These are phyloP conservation scores for Standfussiana lucernea DNA, from an alignment of 2,888 invertebrate species.

Conservation along the genomic window DNA sequence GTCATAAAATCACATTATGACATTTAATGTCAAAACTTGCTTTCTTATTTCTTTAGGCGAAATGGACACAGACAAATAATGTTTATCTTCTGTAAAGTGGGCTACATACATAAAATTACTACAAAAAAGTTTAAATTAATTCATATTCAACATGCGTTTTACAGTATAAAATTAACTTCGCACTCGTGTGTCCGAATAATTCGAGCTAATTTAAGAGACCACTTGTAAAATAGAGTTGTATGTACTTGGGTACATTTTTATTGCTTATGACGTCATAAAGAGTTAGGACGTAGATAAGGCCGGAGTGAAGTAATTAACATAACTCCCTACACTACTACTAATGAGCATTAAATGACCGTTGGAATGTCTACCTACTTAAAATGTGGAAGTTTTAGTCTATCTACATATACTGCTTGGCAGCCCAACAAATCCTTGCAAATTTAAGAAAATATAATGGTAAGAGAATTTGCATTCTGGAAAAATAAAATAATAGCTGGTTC, in stretches of 20 bases:
- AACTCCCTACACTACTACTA: slow-evolving; percentile 41
- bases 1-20: neutral
- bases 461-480: neutral
- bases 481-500: neutral
- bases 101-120: neutral
- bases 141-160: slow-evolving; percentile 46
- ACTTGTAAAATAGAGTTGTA: slow-evolving; percentile 51
- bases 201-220: slow-evolving; percentile 45
- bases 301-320: slow-evolving; percentile 53
- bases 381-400: slow-evolving; percentile 17
- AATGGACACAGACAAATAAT: neutral
- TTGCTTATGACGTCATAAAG: slow-evolving; percentile 52
- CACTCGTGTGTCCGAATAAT: slow-evolving; percentile 35
- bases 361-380: slow-evolving; percentile 29
- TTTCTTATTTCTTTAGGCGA: neutral
- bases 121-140: slow-evolving; percentile 21
- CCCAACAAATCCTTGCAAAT: neutral
- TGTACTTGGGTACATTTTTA: slow-evolving; percentile 55
- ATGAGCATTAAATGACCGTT: slow-evolving; percentile 41
- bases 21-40: neutral
- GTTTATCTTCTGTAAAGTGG: neutral
- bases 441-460: neutral
- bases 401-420: neutral
- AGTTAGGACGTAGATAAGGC: slow-evolving; percentile 48
- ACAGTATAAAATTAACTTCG: slow-evolving; percentile 39